Evolutionary conservation across 2,113 vertebrate genomes (phyloP), one percentile per base, ranked within the genome.

Genomic region (Embiotoca jacksoni): DNA sequence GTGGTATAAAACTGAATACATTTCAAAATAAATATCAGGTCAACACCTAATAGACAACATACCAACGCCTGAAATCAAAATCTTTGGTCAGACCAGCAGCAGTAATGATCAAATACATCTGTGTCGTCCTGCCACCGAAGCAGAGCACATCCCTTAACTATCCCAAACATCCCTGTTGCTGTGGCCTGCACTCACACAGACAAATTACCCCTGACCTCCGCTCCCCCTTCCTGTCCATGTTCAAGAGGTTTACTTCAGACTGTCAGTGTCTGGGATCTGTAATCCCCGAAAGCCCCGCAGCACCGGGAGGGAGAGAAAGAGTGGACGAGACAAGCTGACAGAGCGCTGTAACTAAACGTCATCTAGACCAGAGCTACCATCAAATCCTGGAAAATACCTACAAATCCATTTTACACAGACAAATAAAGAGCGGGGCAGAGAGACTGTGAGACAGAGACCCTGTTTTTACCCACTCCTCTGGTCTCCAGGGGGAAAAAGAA

Each of bases 331-430:
- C 3, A 3, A 8, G 11, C 50, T 67, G 36, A 70, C n/a, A 41
- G 10, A 55, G 74, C 3, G 1, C 32, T 8, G 16, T n/a, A 52
- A 16, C 16, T 37, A 7, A 70, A 65, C 3, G 3, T 70, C 58
- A 55, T 62, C 32, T 44, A 60, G 55, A 76, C 46, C 13, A 53
- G 35, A 68, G 47, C 15, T 30, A 50, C 8, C 52, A 58, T 63
- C 30, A 81, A 64, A 71, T 67, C 61, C 62, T 59, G 80, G 83
- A 71, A 82, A 86, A 81, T 78, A 81, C 78, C 78, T 60, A 65
- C 74, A 78, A 86, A 68, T 71, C 72, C 75, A 57, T 46, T 33
- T 72, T 7, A 57, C 13, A 44, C 57, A 59, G 52, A 72, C 56
- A 77, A 56, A 73, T 36, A 52, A 33, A 60, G 63, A 35, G 30